phyloP scores from a whole-genome alignment of 2,113 vertebrate species.

The Rhodinocichla rosea region DNA sequence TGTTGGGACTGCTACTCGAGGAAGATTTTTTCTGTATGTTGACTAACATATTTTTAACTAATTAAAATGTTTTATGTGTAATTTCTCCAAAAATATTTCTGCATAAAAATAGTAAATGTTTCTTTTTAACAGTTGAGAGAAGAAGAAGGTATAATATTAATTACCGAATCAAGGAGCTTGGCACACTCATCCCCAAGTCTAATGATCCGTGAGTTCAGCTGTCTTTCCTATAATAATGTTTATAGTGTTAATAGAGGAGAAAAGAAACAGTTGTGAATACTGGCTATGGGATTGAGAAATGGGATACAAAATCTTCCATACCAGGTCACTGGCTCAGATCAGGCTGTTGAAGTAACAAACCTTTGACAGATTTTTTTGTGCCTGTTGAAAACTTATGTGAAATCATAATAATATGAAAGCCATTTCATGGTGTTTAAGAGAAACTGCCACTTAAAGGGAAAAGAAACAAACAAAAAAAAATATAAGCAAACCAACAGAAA shows the following conservation, averaged over 20 bases:
- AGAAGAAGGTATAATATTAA: conserved; percentile 98
- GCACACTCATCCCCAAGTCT: conserved; percentile 96
- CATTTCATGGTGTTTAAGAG: background rate
- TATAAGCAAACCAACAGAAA: background rate
- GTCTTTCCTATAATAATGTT: conserved; percentile 62
- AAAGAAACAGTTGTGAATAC: background rate
- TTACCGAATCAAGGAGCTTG: conserved; percentile 98
- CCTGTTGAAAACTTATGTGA: background rate
- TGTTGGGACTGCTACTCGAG: background rate
- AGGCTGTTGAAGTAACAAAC: background rate
- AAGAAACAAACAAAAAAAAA: background rate
- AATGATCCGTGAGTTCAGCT: conserved; percentile 94
- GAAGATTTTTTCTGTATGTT: background rate
- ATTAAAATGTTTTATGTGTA: background rate
- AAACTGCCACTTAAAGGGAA: background rate
- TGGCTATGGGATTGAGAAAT: background rate
- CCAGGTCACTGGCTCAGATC: background rate
- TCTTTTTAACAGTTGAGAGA: conserved; percentile 89
- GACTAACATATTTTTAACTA: background rate
- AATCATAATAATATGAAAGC: background rate
- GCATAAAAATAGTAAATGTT: conserved; percentile 59
- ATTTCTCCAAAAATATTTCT: background rate
- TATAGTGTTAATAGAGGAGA: conserved; percentile 14
- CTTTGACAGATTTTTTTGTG: background rate
- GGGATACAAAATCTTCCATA: background rate